These are phyloP conservation scores for Pelvicachromis taeniatus DNA, from an alignment of 2,113 vertebrate genomes.

Conservation along the genomic window DNA sequence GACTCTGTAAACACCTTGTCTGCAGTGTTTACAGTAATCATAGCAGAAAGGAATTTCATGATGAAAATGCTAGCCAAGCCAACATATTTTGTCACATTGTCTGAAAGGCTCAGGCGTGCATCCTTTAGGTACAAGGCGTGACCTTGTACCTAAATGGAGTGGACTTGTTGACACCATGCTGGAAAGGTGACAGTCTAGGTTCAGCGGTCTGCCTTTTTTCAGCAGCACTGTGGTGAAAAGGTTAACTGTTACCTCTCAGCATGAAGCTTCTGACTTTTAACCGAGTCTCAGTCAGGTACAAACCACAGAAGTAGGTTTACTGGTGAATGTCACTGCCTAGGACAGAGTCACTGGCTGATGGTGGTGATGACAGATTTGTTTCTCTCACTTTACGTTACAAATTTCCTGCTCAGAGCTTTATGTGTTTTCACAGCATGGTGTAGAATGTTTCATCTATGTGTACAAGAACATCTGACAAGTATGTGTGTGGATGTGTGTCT, in stretches of 20 bases:
- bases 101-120: not conserved
- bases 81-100: not conserved
- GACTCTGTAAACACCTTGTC: not conserved
- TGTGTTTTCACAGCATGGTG: not conserved
- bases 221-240: too few relatives aligned
- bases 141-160: not conserved
- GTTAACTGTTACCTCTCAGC: too few relatives aligned
- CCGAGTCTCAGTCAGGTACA: not conserved
- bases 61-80: not conserved
- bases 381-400: not conserved
- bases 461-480: not conserved
- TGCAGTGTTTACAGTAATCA: not conserved
- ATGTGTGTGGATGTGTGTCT: not conserved
- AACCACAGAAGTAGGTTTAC: not conserved
- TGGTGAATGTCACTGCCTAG: not conserved
- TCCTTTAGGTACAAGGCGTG: not conserved
- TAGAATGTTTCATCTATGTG: conserved; percentile 1
- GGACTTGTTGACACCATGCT: not conserved
- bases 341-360: not conserved
- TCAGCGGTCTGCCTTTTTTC: not conserved
- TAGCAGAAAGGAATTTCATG: too few relatives aligned
- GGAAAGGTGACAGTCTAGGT: not conserved
- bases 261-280: not conserved
- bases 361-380: too few relatives aligned
- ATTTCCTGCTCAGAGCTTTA: not conserved